Base-by-base conservation (phyloP, 2,888 invertebrate species). In the Brachyptera putata region DNA sequence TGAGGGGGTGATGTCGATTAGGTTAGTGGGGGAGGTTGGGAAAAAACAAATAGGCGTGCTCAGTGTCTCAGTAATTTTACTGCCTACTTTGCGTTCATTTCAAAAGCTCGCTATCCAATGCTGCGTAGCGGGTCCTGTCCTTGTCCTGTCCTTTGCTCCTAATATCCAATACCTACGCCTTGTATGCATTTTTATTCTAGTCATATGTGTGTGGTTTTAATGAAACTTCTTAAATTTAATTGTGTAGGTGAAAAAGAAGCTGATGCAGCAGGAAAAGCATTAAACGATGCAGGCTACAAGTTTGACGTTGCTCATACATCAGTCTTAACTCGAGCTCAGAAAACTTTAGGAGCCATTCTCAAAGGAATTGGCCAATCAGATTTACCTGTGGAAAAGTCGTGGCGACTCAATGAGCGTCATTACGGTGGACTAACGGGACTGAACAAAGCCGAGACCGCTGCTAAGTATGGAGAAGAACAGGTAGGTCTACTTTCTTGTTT, bases 371-470 rank as follows among this genome's bases (percentile, higher is more conserved):
- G 80, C 1, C 86, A 87, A 69, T 72, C 82, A n/a, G 79, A 82
- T 66, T 74, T 92, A 64, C 85, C 87, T 0, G 75, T 87, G 5
- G 72, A 80, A 3, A 84, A 85, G 70, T 86, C 89, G 9, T 93
- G 93, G 93, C 81, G 91, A 13, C 76, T 93, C 25, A 92, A 92
- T 69, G 92, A 93, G 73, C 83, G 93, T 61, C 93, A 93, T 70
- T 93, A 92, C 69, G 93, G 93, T 56, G 88, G 88, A 39, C 80
- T 93, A 4, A 93, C 91, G 11, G 92, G 92, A 1, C 79, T 89
- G 62, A 89, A 92, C 70, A 93, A 93, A 73, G 83, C 87, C 0
- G 89, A 91, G 74, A 89, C 91, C 18, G 91, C 91, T 55, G 85
- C 86, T 57, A 88, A 89, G 71, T 92, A 88, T 75, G 92, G 93